A percentile compares a stretch with the other conserved stretches of the same genome.
phyloP scores from a whole-genome alignment of 53 echinoderm and acorn worm species.

The Echinarachnius parma region DNA sequence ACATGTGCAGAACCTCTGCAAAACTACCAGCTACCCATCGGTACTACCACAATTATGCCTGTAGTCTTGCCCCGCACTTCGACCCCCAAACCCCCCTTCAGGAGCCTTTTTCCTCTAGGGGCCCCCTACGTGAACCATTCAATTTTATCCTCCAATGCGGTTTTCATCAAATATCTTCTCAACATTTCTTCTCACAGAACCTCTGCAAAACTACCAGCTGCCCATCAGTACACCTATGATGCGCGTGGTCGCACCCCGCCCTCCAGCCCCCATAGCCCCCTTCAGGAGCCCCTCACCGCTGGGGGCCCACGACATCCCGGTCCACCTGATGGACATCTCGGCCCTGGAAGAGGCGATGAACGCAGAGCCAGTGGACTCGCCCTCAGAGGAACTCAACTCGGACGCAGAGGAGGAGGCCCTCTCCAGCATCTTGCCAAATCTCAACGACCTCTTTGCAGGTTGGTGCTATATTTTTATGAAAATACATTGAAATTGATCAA shows the following conservation, averaged over 20 bases:
- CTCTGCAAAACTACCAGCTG: slow-evolving; percentile 47
- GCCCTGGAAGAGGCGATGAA: slow-evolving; percentile 76
- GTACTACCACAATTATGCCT: slow-evolving; percentile 2
- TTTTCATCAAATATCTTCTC: too few relatives aligned
- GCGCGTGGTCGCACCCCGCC: slow-evolving; percentile 4
- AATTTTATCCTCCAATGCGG: too few relatives aligned
- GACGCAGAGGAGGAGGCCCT: slow-evolving; percentile 74
- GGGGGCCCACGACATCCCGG: slow-evolving; percentile 59
- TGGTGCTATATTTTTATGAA: too few relatives aligned
- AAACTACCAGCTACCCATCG: slow-evolving; percentile 43
- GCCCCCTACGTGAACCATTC: slow-evolving; percentile 71
- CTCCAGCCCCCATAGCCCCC: slow-evolving; percentile 21
- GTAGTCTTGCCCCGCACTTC: slow-evolving; percentile 13
- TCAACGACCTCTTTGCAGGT: slow-evolving; percentile 68
- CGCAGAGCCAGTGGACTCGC: slow-evolving; percentile 53
- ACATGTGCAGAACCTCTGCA: slow-evolving; percentile 33
- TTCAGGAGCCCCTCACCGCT: slow-evolving; percentile 41
- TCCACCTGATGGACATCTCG: slow-evolving; percentile 52
- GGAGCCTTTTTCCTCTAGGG: slow-evolving; percentile 29
- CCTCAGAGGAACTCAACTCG: slow-evolving; percentile 58
- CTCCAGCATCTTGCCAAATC: slow-evolving; percentile 73
- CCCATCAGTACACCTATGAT: slow-evolving; percentile 27
- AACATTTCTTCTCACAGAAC: slow-evolving; percentile 11
- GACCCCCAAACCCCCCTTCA: slow-evolving; percentile 26
- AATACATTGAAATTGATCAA: too few relatives aligned